Base-by-base conservation (phyloP, 2,888 invertebrate genomes). In the Sinohyriopsis cumingii region DNA sequence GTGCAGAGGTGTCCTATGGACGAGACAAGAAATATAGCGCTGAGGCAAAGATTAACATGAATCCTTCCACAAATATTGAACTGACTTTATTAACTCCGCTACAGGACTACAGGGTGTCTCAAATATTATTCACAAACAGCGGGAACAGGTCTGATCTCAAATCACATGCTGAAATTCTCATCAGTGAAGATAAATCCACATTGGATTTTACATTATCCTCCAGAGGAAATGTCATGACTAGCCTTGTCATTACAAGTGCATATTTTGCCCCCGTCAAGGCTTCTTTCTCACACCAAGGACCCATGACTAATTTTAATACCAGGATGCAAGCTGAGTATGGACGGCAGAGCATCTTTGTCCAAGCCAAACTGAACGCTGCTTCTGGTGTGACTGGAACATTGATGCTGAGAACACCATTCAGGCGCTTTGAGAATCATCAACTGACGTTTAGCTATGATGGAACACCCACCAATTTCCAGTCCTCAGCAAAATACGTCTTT, bases 131-230 rank as follows among this genome's bases (percentile, higher is more conserved):
- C n/a, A 66, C 69, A 24, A 70, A 77, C 33, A 72, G 67, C 5
- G 73, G 76, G 15, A 61, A 68, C 15, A 18, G 55, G 1, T 70
- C 71, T 20, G 73, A 78, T 55, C 76, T 79, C 62, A 69, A 69
- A 65, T 70, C 74, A 19, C 67, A 72, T 66, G 71, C 60, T 9
- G 68, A 67, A 69, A 2, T 79, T 33, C 9, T 59, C n/a, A 59
- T 76, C 15, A 45, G 60, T 55, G 72, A 72, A 15, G 63, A 75
- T 15, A 73, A 59, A 57, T 60, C 67, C 25, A 73, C 72, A 24
- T 64, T 65, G 5, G 79, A 82, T 64, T 24, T 77, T 9, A 62
- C 67, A 56, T 65, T 76, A 28, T 72, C 67, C 18, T 63, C 71
- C 5, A 19, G 69, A 3, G 55, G 59, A 6, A 67, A 70, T 53